A percentile compares a stretch with the other conserved stretches of the same genome.
Evolutionary conservation across 2,113 vertebrate species (phyloP).

Genomic region (Cyprinodon brontotheroides): DNA sequence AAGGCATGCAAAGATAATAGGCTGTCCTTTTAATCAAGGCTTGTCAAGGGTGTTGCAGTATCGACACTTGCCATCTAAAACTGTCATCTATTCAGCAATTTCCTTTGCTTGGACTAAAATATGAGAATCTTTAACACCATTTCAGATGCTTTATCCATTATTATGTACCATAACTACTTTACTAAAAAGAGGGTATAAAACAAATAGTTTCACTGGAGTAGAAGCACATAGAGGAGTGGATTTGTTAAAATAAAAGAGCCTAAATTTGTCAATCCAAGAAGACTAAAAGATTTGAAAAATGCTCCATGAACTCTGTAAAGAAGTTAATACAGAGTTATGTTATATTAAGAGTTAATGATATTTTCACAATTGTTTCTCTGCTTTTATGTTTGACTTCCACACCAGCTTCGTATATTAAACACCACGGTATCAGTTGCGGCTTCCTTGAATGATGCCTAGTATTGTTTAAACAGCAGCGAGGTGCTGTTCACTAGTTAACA

Average conservation of each 20-base stretch:
- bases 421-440: not conserved
- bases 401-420: not conserved
- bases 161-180: not conserved
- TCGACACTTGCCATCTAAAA: not conserved
- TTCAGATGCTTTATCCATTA: not conserved
- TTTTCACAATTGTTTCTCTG: not conserved
- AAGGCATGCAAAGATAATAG: slow-evolving; percentile 16
- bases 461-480: not conserved
- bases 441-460: not conserved
- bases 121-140: not conserved
- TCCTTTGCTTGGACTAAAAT: not conserved
- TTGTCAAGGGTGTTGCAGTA: not conserved
- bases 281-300: not conserved
- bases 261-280: not conserved
- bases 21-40: not conserved
- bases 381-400: not conserved
- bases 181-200: not conserved
- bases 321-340: not conserved
- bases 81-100: not conserved
- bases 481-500: slow-evolving; percentile 27
- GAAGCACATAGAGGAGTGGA: not conserved
- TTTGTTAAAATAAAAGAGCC: not conserved
- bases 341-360: not conserved
- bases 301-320: not conserved
- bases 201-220: not conserved